Base-by-base conservation (phyloP, 2,888 invertebrate species). In the Lasioglossum vierecki region DNA sequence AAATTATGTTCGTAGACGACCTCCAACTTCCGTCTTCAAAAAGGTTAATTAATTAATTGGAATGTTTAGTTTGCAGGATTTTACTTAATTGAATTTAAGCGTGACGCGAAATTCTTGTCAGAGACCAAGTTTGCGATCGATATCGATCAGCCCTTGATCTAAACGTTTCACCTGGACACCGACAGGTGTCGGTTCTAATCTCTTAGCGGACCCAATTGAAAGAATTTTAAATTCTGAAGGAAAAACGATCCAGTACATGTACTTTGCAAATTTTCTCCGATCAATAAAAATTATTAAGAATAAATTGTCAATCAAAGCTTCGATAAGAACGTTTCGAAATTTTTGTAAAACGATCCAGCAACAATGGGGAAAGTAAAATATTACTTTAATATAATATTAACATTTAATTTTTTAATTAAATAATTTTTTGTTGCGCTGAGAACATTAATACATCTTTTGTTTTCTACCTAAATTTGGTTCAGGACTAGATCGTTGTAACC, bases 181-280 rank as follows among this genome's bases (percentile, higher is more conserved):
- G 39, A 35, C 68, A 68, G 68, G 68, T 68, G 68, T 39, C 68
- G 68, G 22, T 68, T 68, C 39, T 22, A 39, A n/a, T 57, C n/a
- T n/a, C 4, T 57, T 9, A n/a, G 1, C 9, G n/a, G n/a, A n/a
- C 11, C 11, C 57, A 57, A 11, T 11, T 4, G 1, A 57, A n/a
- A 11, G 1, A n/a, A n/a, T 26, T 57, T 11, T n/a, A 11, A n/a
- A n/a, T 11, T n/a, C 22, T 26, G 22, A 4, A 8, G 3, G n/a
- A 4, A 11, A 53, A 53, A 9, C 53, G n/a, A 53, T 53, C n/a
- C 53, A n/a, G n/a, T 9, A 11, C 4, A 8, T n/a, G 9, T 5
- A 2, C 5, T n/a, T 22, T 53, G 11, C 57, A 4, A 3, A n/a
- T 4, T 57, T 9, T 11, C 11, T n/a, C n/a, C 4, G 22, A 1